These are phyloP conservation scores for Drosophila albomicans DNA, from an alignment of 1,140 invertebrate species.

Conservation along the genomic window DNA sequence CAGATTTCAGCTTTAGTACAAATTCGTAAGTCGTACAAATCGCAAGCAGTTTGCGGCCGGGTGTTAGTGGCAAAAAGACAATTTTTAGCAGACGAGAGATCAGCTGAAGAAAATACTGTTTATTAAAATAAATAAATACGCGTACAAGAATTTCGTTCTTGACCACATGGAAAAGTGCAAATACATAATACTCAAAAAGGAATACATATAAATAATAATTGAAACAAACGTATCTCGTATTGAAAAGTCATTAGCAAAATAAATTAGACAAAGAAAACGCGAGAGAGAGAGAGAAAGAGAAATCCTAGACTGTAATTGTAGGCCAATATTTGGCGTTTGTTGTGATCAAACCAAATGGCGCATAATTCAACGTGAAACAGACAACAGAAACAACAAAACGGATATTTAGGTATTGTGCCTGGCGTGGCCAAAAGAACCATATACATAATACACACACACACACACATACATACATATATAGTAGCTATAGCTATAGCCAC, in stretches of 20 bases:
- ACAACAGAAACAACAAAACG: slow-evolving; percentile 37
- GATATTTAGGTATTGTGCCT: slow-evolving; percentile 55
- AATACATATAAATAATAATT: slow-evolving; percentile 20
- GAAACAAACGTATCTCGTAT: neutral
- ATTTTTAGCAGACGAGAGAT: slow-evolving; percentile 33
- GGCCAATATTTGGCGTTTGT: slow-evolving; percentile 67
- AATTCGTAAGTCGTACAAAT: slow-evolving; percentile 75
- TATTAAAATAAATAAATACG: slow-evolving; percentile 71
- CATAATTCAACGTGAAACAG: slow-evolving; percentile 62
- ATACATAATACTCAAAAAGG: slow-evolving; percentile 34
- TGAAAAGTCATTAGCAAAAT: slow-evolving; percentile 22
- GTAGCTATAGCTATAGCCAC: slow-evolving; percentile 2
- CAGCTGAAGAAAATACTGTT: slow-evolving; percentile 44
- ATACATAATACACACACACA: slow-evolving; percentile 5
- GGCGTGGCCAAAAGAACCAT: slow-evolving; percentile 34
- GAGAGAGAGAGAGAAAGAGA: slow-evolving; percentile 5
- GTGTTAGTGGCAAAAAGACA: slow-evolving; percentile 29
- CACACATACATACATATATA: neutral
- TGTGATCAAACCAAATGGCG: slow-evolving; percentile 63
- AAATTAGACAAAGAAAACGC: slow-evolving; percentile 43
- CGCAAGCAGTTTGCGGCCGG: slow-evolving; percentile 52
- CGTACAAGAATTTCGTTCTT: slow-evolving; percentile 47
- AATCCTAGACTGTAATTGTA: slow-evolving; percentile 68
- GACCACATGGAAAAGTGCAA: slow-evolving; percentile 66
- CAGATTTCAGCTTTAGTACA: slow-evolving; percentile 74